Percentiles rank a stretch among this genome's conserved stretches.
These are phyloP conservation scores for Ceratina calcarata DNA, from an alignment of 1,140 invertebrate genomes.

Conservation along the genomic window DNA sequence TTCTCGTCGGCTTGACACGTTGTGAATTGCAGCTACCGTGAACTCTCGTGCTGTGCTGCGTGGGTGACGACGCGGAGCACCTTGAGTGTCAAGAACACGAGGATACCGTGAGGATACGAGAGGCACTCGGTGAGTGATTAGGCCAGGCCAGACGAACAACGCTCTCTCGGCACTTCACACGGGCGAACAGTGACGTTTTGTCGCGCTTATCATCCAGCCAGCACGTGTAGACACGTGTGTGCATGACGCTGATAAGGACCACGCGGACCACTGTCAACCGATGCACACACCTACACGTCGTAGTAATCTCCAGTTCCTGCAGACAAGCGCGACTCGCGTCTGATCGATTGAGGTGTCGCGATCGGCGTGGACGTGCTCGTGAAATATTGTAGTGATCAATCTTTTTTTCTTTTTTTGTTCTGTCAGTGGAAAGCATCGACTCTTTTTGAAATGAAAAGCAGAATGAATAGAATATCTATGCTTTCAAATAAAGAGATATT, in stretches of 20 bases:
- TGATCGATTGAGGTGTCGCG: neutral
- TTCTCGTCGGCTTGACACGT: too few relatives aligned
- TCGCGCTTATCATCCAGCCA: constrained; percentile 55
- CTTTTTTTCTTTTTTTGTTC: neutral
- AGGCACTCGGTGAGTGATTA: constrained; percentile 51
- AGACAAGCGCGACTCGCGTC: constrained; percentile 4
- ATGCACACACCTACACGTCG: constrained; percentile 7
- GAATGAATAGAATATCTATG: too few relatives aligned
- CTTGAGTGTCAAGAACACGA: constrained; percentile 25
- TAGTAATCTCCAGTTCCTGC: constrained; percentile 38
- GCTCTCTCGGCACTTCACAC: constrained; percentile 12
- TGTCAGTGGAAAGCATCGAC: too few relatives aligned
- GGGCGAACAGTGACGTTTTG: constrained; percentile 55
- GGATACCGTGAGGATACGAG: constrained; percentile 9
- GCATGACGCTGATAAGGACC: constrained; percentile 56
- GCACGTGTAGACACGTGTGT: constrained; percentile 56
- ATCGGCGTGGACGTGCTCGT: neutral
- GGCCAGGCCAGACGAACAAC: constrained; percentile 28
- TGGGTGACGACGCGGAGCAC: neutral
- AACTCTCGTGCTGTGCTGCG: neutral
- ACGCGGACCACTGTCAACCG: constrained; percentile 5
- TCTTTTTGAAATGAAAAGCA: too few relatives aligned
- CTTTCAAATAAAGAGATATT: too few relatives aligned
- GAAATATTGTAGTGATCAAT: neutral
- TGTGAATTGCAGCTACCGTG: too few relatives aligned